Base-by-base conservation (phyloP, 2,888 invertebrate species). In the Tinea semifulvella region DNA sequence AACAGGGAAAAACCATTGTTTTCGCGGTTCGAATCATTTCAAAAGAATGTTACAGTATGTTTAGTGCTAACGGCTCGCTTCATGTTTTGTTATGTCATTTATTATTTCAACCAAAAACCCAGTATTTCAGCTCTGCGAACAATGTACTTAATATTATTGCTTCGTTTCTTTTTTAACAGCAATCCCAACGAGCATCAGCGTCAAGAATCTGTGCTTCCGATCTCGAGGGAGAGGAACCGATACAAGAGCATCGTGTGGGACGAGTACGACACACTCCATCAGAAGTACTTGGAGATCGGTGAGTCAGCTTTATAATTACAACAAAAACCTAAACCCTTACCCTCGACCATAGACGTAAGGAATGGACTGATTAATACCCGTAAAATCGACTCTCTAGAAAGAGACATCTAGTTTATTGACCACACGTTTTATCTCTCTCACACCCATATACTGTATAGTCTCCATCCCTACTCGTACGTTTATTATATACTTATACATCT, bases 201-300 rank as follows among this genome's bases (percentile, higher is more conserved):
- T 35, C 89, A 89, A 61, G 92, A 94, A 57, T 86, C 88, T 0
- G 84, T 88, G 13, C 74, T 92, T 50, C 90, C 91, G 4, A 89
- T 90, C 54, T 92, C 92, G 38, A 88, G 91, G 58, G 94, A 94
- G 65, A 84, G 91, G 47, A 93, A 90, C 71, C 86, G 92, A 54
- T 93, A 92, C 70, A 88, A 92, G 49, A 90, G 88, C 57, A 88
- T 92, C 55, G 85, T 87, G 2, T 97, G 96, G 97, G 95, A 95
- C 52, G 90, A 92, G 63, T 96, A 96, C 71, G 94, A 95, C 65
- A 91, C 92, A 1, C 85, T 92, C 31, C 94, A 94, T 76, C 95
- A 96, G 65, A 94, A 95, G 64, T 96, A 95, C 74, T 82, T 96
- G 60, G 94, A 94, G 84, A 92, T 95, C 53, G 92, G 95, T 95